Evolutionary conservation across 2,113 vertebrate genomes (phyloP).

Genomic region (Hippocampus barbouri): DNA sequence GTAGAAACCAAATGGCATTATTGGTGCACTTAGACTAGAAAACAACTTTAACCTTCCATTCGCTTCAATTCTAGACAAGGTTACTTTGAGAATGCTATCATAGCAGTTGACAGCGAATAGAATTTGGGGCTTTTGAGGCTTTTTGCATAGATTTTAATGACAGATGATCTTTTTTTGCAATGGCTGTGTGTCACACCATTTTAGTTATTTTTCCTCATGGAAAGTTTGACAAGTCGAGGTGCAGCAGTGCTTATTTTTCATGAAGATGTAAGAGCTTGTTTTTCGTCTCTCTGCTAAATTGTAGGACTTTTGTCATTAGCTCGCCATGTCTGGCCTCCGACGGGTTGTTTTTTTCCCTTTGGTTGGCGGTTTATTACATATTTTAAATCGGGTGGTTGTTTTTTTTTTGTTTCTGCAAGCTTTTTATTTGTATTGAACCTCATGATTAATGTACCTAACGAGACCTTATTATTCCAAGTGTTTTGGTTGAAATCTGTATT

Average conservation of each 20-base stretch:
- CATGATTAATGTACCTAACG: conserved; percentile 75
- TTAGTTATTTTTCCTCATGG: conserved; percentile 40
- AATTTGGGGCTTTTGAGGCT: conserved; percentile 37
- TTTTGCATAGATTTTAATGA: conserved; percentile 43
- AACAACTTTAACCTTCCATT: conserved; percentile 60
- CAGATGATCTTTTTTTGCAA: conserved; percentile 39
- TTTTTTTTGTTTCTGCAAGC: conserved; percentile 36
- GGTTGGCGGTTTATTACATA: conserved; percentile 48
- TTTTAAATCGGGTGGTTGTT: conserved; percentile 46
- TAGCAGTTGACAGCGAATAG: conserved; percentile 47
- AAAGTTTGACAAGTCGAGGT: conserved; percentile 45
- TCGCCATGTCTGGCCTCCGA: conserved; percentile 52
- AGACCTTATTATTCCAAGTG: conserved; percentile 81
- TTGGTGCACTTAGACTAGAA: conserved; percentile 70
- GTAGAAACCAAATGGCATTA: conserved; percentile 74
- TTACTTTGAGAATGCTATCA: conserved; percentile 59
- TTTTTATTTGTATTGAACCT: conserved; percentile 63
- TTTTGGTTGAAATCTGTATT: conserved; percentile 84
- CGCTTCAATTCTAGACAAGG: conserved; percentile 38
- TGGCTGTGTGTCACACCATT: conserved; percentile 39
- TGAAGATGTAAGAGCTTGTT: conserved; percentile 55
- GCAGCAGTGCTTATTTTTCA: conserved; percentile 52
- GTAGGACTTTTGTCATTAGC: conserved; percentile 58
- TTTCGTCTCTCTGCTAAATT: conserved; percentile 54
- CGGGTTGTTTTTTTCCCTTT: conserved; percentile 54